Conservation (phyloP, 2,113 vertebrate species). For the Todiramphus chloris region DNA sequence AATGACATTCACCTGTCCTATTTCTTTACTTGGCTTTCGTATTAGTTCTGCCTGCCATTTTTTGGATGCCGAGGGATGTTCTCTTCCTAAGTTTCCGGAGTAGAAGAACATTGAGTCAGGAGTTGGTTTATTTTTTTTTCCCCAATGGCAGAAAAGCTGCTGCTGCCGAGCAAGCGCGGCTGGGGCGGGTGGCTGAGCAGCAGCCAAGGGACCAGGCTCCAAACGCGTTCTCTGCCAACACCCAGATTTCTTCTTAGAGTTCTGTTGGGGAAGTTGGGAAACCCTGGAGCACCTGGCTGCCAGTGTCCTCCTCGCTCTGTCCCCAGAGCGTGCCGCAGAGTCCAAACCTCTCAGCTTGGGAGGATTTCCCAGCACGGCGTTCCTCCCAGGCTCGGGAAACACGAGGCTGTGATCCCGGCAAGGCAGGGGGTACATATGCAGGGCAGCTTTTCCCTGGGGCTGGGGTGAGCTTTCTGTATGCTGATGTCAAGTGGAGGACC, state of each 20-base stretch:
- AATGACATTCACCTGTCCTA: constrained; percentile 1
- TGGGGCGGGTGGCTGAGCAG: not conserved
- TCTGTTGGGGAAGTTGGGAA: not conserved
- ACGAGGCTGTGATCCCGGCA: accelerated
- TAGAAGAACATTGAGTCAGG: not conserved
- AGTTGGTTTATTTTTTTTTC: not conserved
- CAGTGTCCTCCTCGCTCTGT: not conserved
- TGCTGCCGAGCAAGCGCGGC: not conserved
- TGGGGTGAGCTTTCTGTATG: not conserved
- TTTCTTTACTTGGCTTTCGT: not conserved
- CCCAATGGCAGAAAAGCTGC: not conserved
- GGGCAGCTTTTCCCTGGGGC: not conserved
- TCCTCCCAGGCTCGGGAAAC: not conserved
- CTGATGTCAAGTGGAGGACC: not conserved
- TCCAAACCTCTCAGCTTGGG: not conserved
- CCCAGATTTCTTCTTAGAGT: not conserved
- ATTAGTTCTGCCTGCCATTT: not conserved
- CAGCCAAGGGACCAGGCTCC: not conserved
- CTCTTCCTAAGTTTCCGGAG: not conserved
- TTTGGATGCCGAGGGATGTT: not conserved
- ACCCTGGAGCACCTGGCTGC: not conserved
- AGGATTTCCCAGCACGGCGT: not conserved
- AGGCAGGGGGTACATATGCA: accelerated
- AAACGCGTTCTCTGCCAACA: too few species aligned
- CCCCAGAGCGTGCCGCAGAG: not conserved